Evolutionary conservation across 2,888 invertebrate species (phyloP), one percentile per base, ranked within the genome.

Genomic region (Fissipunctia ypsillon): DNA sequence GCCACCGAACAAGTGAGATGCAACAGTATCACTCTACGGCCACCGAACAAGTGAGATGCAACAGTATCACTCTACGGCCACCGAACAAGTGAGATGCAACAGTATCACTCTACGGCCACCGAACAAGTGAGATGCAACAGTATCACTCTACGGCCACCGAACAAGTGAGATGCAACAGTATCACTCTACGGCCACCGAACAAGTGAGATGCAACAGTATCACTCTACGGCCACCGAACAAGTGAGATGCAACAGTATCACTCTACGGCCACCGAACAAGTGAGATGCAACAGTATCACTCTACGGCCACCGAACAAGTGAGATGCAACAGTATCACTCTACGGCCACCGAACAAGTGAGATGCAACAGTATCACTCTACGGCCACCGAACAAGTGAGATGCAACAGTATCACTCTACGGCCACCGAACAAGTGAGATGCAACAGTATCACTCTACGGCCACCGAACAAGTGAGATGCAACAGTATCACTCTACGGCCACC

Each of bases 331-430:
- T n/a, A n/a, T n/a, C n/a, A n/a, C 61, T 69, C 57, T 9, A 31
- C n/a, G 60, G 31, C 59, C 57, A 45, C 59, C 5, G 57, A 61
- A 52, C 67, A 75, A 60, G 56, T 25, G 31, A 38, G 6, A 7
- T 59, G 43, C 50, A 73, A 63, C n/a, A n/a, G n/a, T n/a, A n/a
- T n/a, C n/a, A n/a, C 61, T 69, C 57, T 9, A 31, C n/a, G 60
- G 31, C 59, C 57, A 45, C 59, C 5, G 57, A 61, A 52, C 67
- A 75, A 60, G 56, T 25, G 31, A 38, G 6, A 7, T 59, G 43
- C 50, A 73, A 63, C n/a, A n/a, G n/a, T n/a, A n/a, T n/a, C n/a
- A n/a, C 61, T 69, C 57, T 9, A 31, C n/a, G 60, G 31, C 59
- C 57, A 45, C 59, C 5, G 57, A 61, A 52, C 67, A 75, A 60